phyloP scores from a whole-genome alignment of 2,797 vertebrate genomes.

The Pantherophis vulpinus region DNA sequence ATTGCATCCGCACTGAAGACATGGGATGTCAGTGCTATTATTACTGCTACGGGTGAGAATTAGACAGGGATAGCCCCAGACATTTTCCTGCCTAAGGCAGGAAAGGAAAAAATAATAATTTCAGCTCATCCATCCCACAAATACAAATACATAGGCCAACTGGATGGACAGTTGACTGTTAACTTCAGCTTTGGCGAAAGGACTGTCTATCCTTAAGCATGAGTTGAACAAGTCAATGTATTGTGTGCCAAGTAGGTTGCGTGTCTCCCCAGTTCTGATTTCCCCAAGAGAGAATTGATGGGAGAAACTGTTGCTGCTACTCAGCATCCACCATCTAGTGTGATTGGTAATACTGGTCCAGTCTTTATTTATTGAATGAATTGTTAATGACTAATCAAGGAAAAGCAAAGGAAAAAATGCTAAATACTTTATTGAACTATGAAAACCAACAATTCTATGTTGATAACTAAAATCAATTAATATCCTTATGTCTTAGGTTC shows the following conservation, averaged over 20 bases:
- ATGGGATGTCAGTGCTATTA: constrained; percentile 25
- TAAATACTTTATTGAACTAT: constrained; percentile 41
- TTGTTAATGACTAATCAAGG: constrained; percentile 28
- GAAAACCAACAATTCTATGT: constrained; percentile 12
- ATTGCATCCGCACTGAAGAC: constrained; percentile 30
- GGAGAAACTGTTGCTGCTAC: not conserved
- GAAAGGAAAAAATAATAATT: not conserved
- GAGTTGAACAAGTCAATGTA: not conserved
- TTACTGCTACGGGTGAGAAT: constrained; percentile 41
- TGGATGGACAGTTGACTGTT: not conserved
- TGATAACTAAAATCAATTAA: not conserved
- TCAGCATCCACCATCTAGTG: not conserved
- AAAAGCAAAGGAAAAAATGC: constrained; percentile 48
- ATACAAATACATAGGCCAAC: not conserved
- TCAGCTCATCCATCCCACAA: not conserved
- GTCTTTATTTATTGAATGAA: constrained; percentile 35
- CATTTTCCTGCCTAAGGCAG: not conserved
- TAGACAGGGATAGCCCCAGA: constrained; percentile 21
- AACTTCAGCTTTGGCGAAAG: not conserved
- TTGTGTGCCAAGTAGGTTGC: not conserved
- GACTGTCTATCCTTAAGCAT: not conserved
- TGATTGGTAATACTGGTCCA: not conserved
- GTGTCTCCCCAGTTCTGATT: not conserved
- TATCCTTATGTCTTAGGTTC: not conserved
- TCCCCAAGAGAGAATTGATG: not conserved